Evolutionary conservation across 35 echinoderm and acorn worm genomes (phyloP).

Genomic region (Ophioderma brevispina): DNA sequence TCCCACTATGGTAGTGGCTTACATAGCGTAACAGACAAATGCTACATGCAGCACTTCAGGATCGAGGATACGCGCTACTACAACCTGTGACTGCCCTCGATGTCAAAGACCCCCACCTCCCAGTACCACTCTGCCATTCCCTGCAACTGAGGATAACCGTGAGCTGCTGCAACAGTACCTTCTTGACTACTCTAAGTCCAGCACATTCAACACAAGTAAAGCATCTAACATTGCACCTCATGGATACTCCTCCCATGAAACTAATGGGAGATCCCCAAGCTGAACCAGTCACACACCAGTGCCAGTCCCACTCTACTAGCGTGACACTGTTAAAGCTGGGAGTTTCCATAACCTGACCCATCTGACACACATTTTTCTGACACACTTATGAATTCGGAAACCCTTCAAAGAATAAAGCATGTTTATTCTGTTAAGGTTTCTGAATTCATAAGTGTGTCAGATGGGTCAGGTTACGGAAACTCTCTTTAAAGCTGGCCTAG

Average conservation of each 20-base stretch:
- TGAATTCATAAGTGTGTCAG: too few relatives aligned
- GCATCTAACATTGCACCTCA: conserved; percentile 19
- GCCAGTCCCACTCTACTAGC: background rate
- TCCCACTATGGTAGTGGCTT: conserved; percentile 30
- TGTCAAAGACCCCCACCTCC: conserved; percentile 18
- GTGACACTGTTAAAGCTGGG: background rate
- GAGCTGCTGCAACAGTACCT: conserved; percentile 16
- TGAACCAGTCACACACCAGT: background rate
- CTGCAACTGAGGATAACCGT: conserved; percentile 48
- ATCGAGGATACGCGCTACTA: background rate
- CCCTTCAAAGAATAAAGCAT: too few relatives aligned
- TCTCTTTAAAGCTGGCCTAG: too few relatives aligned
- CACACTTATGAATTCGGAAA: too few relatives aligned
- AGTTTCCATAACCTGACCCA: too few relatives aligned
- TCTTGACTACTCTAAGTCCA: conserved; percentile 32
- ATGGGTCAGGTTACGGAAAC: too few relatives aligned
- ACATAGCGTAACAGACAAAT: background rate
- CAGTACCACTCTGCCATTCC: conserved; percentile 20
- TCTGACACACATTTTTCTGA: too few relatives aligned
- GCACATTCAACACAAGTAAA: conserved; percentile 63
- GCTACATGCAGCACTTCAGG: too few relatives aligned
- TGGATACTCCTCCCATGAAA: background rate
- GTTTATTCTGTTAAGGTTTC: too few relatives aligned
- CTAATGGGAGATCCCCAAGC: background rate
- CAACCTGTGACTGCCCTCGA: conserved; percentile 33